Evolutionary conservation across 1,140 invertebrate species (phyloP).

Genomic region (Meloidogyne hapla): DNA sequence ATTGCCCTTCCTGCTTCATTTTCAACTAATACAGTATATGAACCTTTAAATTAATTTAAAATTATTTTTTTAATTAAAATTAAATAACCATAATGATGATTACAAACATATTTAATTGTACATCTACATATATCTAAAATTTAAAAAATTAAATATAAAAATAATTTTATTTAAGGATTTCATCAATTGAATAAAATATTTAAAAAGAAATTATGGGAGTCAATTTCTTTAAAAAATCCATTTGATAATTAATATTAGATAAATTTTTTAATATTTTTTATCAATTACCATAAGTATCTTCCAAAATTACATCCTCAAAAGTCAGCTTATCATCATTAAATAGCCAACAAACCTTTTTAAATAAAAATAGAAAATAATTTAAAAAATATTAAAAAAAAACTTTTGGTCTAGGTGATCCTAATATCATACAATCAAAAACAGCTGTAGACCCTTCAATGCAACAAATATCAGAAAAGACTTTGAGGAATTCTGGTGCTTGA

Average conservation of each 20-base stretch:
- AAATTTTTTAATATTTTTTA: no score
- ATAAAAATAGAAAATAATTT: background rate
- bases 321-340: conserved; percentile 62
- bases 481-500: conserved; percentile 51
- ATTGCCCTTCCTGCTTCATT: conserved; percentile 62
- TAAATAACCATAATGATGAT: conserved; percentile 16
- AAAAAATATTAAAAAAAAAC: conserved; percentile 34
- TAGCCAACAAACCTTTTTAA: conserved; percentile 60
- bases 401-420: conserved; percentile 58
- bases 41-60: conserved; percentile 32
- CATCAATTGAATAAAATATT: no score
- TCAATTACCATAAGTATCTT: conserved; percentile 53
- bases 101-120: conserved; percentile 21
- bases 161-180: no score
- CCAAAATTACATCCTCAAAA: conserved; percentile 58
- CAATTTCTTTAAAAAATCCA: no score
- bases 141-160: conserved; percentile 36
- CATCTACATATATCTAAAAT: conserved; percentile 34
- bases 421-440: conserved; percentile 62
- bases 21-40: conserved; percentile 60
- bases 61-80: background rate
- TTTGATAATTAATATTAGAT: no score
- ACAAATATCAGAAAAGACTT: conserved; percentile 62
- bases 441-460: conserved; percentile 54
- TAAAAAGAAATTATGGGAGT: no score